These are phyloP conservation scores for Pristionchus exspectatus DNA, from an alignment of 2,888 invertebrate genomes.

Conservation along the genomic window DNA sequence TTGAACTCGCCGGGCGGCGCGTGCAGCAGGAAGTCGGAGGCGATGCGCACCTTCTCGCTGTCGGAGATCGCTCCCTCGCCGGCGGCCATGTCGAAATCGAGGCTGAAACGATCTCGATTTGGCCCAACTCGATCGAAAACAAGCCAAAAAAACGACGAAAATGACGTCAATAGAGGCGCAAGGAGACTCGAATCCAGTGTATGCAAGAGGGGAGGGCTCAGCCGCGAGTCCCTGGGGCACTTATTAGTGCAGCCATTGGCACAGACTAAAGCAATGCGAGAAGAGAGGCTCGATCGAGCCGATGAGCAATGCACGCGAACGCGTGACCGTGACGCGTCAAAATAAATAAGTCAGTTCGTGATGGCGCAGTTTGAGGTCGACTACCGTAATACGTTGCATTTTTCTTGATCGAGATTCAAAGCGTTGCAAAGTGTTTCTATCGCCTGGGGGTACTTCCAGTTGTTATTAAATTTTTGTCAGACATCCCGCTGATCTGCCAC, in stretches of 20 bases:
- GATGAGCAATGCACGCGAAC: slow-evolving; percentile 36
- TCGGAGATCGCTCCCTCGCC: slow-evolving; percentile 58
- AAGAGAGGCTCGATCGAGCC: not conserved
- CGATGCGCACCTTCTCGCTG: slow-evolving; percentile 72
- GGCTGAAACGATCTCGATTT: not conserved
- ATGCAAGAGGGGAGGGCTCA: not conserved
- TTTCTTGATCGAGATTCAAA: not conserved
- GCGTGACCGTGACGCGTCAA: slow-evolving; percentile 39
- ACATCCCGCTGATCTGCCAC: not conserved
- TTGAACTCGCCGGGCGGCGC: slow-evolving; percentile 99
- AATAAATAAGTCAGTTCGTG: not conserved
- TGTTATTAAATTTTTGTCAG: slow-evolving; percentile 11
- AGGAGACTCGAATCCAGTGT: not conserved
- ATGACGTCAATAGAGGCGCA: not conserved
- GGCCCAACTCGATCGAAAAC: not conserved
- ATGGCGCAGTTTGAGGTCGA: not conserved
- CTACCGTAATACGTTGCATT: not conserved
- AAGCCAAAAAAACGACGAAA: not conserved
- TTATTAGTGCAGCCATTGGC: not conserved
- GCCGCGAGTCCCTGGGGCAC: not conserved
- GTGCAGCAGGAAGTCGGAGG: slow-evolving; percentile 95
- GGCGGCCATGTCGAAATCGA: slow-evolving; percentile 51
- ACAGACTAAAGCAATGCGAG: slow-evolving; percentile 31
- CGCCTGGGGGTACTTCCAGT: not conserved
- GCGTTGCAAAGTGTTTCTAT: not conserved